Evolutionary conservation across 2,797 vertebrate genomes (phyloP), one percentile per base, ranked within the genome.

Genomic region (Sphenodon punctatus): DNA sequence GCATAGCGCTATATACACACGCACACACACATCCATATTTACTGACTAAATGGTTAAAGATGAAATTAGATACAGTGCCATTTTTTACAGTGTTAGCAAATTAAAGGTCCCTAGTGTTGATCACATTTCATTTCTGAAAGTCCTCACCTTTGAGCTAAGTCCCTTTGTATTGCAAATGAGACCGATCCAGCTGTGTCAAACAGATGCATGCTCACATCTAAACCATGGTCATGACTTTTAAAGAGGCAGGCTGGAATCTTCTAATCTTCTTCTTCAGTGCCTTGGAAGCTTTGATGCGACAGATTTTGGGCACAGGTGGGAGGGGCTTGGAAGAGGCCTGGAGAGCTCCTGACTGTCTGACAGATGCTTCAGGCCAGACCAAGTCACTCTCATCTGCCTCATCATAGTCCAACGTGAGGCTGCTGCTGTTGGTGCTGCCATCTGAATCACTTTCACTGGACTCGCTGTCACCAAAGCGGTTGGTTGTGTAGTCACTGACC

Each of bases 201-300:
- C 0, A 58, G 41, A 12, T 16, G 27, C 22, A 48, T 48, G 13
- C 8, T 68, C 25, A 71, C 59, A 69, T 32, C 95, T 95, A 99
- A 86, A 99, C 97, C 93, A 97, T 96, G 84, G 98, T 99, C 97
- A 99, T 99, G 93, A 99, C 97, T 93, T 98, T 98, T 85, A 99
- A 93, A 5, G 97, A 94, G 1, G 97, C 95, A 2, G 98, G 98
- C n/a, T 98, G 98, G 94, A 98, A 99, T 84, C 97, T 95, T 22
- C 98, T 96, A 65, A 99, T 98, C 93, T 98, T 99, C 92, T 97
- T 99, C 92, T 97, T 99, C 32, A 99, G 94, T 34, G 98, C 98
- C 89, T 96, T 96, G 63, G 98, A 99, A 36, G 98, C 98, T 95
- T 99, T 99, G 88, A 99, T 97, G 43, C 97, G 97, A 88, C 97